These are phyloP conservation scores for Camponotus fellah DNA, from an alignment of 2,888 invertebrate genomes.

Conservation along the genomic window DNA sequence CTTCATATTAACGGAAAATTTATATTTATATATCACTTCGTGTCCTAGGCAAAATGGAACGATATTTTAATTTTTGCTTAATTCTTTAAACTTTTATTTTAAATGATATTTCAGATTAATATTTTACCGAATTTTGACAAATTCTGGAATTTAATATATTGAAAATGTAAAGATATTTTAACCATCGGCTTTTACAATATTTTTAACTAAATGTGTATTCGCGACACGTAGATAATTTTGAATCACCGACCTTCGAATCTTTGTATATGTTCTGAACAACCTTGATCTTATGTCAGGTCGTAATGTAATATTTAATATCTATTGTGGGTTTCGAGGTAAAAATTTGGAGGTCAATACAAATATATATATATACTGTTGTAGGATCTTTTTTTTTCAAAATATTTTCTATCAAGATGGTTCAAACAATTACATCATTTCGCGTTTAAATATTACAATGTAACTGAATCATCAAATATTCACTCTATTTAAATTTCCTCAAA, in stretches of 20 bases:
- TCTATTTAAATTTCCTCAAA: not conserved
- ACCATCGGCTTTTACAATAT: not conserved
- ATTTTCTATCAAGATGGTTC: not conserved
- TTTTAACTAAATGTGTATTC: not conserved
- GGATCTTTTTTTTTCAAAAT: not conserved
- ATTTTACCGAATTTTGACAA: not conserved
- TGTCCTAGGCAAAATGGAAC: not conserved
- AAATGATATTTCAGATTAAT: not conserved
- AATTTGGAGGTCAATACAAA: not conserved
- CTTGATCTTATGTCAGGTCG: not conserved
- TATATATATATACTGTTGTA: not conserved
- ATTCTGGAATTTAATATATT: not conserved
- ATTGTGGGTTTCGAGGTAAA: not conserved
- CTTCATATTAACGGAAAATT: not conserved
- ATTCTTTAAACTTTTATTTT: conserved; percentile 5
- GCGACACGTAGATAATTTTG: not conserved
- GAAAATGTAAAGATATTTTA: not conserved
- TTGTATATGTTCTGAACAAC: not conserved
- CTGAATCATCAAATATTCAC: not conserved
- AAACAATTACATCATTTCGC: not conserved
- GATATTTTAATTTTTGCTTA: not conserved
- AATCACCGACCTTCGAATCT: not conserved
- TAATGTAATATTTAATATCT: not conserved
- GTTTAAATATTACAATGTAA: not conserved
- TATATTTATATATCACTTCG: not conserved